A percentile compares a stretch with the other conserved stretches of the same genome.
Conservation (phyloP, 2,888 invertebrate species). For the Drosophila kokeensis region DNA sequence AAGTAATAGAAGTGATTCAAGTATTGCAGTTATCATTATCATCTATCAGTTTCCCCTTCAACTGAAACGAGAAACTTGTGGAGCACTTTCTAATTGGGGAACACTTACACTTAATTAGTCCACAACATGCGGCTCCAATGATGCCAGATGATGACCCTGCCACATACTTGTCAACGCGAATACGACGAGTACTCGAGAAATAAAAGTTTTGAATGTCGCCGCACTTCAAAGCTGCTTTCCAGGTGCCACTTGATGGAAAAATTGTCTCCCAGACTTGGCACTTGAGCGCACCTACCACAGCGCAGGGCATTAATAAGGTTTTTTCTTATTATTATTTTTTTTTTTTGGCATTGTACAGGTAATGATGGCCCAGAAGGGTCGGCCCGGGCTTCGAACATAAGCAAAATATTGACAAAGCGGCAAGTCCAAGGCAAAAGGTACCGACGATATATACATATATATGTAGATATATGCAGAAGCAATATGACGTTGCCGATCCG, state of each 20-base stretch:
- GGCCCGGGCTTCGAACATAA: constrained; percentile 50
- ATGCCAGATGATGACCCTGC: constrained; percentile 48
- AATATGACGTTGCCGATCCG: constrained; percentile 78
- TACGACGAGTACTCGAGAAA: constrained; percentile 3
- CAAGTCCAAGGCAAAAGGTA: constrained; percentile 68
- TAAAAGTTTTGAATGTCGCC: constrained; percentile 61
- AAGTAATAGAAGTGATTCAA: neutral
- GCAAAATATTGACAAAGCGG: constrained; percentile 81
- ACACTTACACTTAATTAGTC: constrained; percentile 63
- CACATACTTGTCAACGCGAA: constrained; percentile 18
- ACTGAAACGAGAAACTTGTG: constrained; percentile 18
- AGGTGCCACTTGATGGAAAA: constrained; percentile 57
- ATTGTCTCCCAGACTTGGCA: constrained; percentile 59
- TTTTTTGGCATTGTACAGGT: constrained; percentile 45
- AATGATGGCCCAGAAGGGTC: constrained; percentile 22
- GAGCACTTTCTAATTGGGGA: constrained; percentile 63
- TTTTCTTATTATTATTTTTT: neutral
- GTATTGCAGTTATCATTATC: constrained; percentile 19
- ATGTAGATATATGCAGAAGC: constrained; percentile 50
- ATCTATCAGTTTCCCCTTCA: constrained; percentile 36
- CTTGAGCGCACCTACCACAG: constrained; percentile 77
- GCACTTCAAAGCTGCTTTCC: constrained; percentile 70
- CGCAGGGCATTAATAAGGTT: constrained; percentile 31
- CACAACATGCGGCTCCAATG: neutral
- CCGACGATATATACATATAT: constrained; percentile 55